Evolutionary conservation across 2,888 invertebrate genomes (phyloP), one percentile per base, ranked within the genome.

Genomic region (Diploptera punctata): DNA sequence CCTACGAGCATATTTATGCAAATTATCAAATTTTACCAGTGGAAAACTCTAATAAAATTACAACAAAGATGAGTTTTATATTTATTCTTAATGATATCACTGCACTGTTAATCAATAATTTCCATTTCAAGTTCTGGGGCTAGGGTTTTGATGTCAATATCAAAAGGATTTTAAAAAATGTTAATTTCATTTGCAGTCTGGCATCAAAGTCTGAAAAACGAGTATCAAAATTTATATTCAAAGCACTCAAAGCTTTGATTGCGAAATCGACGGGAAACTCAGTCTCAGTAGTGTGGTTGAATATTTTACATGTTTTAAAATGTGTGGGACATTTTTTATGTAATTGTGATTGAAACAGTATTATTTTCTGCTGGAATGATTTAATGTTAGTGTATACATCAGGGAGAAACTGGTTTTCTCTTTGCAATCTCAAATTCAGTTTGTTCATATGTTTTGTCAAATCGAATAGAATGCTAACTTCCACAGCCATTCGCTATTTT

Each of bases 281-380:
- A 52, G 52, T 18, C 18, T 52, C 19, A 9, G 21, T 60, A 9
- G 21, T 29, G 18, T 60, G 10, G 10, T 18, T 76, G 73, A 78
- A 77, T 77, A 73, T 78, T 76, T 78, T 60, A 70, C 76, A 77
- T 74, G 70, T 77, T 72, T 77, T 73, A 75, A 78, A 77, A 77
- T 75, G 74, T 73, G 77, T 70, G 69, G 29, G 29, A 21, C 29
- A 60, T 18, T 29, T 60, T 60, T 18, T 13, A 18, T 10, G 10
- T 10, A 29, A 21, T 31, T 60, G 60, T 29, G 60, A 60, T 21
- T 60, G 13, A 60, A 60, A 21, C 60, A 60, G 21, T 77, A 77
- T 75, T 71, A 75, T 67, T 75, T 73, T 73, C 38, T 60, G 57
- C 67, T 72, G 72, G 72, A 76, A 76, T 24, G 73, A 76, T 72